These are phyloP conservation scores for Eupithecia inturbata DNA, from an alignment of 2,888 invertebrate genomes.

Conservation along the genomic window DNA sequence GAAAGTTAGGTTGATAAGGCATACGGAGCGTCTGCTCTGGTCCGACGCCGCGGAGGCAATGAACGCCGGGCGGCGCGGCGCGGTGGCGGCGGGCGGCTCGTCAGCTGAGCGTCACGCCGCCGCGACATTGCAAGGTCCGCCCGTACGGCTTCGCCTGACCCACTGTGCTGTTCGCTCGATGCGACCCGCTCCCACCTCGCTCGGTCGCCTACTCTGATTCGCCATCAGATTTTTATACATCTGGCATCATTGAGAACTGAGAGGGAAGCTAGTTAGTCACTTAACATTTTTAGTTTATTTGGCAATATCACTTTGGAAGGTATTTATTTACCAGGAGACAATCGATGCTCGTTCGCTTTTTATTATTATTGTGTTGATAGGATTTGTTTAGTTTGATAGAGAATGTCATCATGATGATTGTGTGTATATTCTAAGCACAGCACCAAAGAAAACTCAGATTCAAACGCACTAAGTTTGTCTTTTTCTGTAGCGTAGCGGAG, in stretches of 20 bases:
- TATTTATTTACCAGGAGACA: background rate
- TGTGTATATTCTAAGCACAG: background rate
- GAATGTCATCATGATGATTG: background rate
- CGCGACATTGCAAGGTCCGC: slow-evolving; percentile 86
- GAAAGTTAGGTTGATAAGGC: slow-evolving; percentile 53
- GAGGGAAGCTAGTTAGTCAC: slow-evolving; percentile 12
- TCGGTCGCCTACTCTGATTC: slow-evolving; percentile 32
- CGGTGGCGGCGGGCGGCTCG: slow-evolving; percentile 72
- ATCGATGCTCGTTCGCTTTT: background rate
- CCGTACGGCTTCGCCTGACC: slow-evolving; percentile 77
- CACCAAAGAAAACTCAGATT: background rate
- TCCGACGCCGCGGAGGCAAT: slow-evolving; percentile 87
- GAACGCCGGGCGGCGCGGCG: slow-evolving; percentile 85
- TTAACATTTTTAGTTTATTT: slow-evolving; percentile 6
- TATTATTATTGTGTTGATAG: background rate
- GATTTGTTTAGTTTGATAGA: background rate
- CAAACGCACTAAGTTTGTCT: background rate
- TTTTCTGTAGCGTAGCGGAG: background rate
- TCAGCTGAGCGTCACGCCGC: slow-evolving; percentile 84
- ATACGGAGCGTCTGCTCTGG: slow-evolving; percentile 73
- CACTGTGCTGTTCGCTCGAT: slow-evolving; percentile 65
- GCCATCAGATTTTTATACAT: slow-evolving; percentile 24
- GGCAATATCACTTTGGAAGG: background rate
- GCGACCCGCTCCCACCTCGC: slow-evolving; percentile 39
- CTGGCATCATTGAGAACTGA: slow-evolving; percentile 7